These are phyloP conservation scores for Aldabrachelys gigantea DNA, from an alignment of 2,113 vertebrate genomes.

Conservation along the genomic window DNA sequence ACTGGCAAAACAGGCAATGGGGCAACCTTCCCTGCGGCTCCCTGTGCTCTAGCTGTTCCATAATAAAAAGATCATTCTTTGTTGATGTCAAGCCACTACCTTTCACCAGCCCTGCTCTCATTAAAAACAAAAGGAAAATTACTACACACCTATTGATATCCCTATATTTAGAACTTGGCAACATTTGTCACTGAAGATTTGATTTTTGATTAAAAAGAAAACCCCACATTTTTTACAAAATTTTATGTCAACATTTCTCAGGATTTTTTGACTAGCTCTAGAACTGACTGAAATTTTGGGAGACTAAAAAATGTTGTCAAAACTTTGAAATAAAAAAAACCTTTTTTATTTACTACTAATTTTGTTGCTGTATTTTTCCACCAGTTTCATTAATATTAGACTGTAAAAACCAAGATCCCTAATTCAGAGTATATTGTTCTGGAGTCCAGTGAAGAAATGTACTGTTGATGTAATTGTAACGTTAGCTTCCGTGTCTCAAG, in stretches of 20 bases:
- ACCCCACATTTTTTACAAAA: background rate
- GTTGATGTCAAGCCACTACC: background rate
- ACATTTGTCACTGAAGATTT: background rate
- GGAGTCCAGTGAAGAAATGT: background rate
- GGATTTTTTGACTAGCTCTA: background rate
- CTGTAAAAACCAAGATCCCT: background rate
- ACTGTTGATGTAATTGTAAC: background rate
- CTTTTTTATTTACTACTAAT: background rate
- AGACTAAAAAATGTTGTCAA: background rate
- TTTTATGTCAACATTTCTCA: background rate
- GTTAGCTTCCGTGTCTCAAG: background rate
- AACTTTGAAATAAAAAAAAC: background rate
- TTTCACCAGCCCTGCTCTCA: background rate
- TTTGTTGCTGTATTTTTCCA: background rate
- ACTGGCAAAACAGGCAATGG: too few relatives aligned
- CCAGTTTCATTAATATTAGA: background rate
- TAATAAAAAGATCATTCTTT: too few relatives aligned
- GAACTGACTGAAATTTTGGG: background rate
- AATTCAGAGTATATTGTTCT: background rate
- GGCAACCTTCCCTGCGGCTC: too few relatives aligned
- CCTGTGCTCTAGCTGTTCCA: too few relatives aligned
- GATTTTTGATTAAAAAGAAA: background rate
- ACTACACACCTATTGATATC: background rate
- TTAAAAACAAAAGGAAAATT: background rate
- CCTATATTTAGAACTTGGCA: background rate